Evolutionary conservation across 2,113 vertebrate species (phyloP).

Genomic region (Shinisaurus crocodilurus): DNA sequence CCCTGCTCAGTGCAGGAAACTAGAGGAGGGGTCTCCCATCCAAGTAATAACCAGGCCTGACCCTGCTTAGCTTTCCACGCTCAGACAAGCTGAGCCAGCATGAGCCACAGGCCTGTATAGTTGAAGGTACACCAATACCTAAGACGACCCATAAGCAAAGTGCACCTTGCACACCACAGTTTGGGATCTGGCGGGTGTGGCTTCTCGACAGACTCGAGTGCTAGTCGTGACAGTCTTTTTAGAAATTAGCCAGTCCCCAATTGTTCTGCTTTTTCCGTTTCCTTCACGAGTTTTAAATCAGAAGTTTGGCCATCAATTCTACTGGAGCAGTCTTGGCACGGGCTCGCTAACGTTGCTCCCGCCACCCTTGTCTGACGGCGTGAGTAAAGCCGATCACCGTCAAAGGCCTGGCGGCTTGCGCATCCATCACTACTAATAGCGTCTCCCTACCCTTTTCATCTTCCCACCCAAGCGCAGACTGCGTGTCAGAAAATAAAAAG

Average conservation of each 20-base stretch:
- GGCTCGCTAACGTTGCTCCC: too few species aligned
- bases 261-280: not conserved
- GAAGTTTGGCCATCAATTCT: not conserved
- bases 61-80: too few species aligned
- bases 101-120: too few species aligned
- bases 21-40: too few species aligned
- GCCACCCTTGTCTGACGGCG: not conserved
- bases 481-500: not conserved
- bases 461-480: not conserved
- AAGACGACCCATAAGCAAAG: too few species aligned
- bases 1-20: too few species aligned
- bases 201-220: not conserved
- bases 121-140: too few species aligned
- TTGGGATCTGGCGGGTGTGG: not conserved
- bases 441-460: slow-evolving; percentile 10
- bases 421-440: not conserved
- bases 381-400: not conserved
- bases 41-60: too few species aligned
- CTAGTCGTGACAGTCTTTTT: too few species aligned
- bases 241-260: not conserved
- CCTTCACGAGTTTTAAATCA: too few species aligned
- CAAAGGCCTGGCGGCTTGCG: not conserved
- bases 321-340: not conserved
- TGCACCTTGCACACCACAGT: too few species aligned
- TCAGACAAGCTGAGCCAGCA: too few species aligned